phyloP scores from a whole-genome alignment of 2,888 invertebrate genomes.

The Pediacus dermestoides region DNA sequence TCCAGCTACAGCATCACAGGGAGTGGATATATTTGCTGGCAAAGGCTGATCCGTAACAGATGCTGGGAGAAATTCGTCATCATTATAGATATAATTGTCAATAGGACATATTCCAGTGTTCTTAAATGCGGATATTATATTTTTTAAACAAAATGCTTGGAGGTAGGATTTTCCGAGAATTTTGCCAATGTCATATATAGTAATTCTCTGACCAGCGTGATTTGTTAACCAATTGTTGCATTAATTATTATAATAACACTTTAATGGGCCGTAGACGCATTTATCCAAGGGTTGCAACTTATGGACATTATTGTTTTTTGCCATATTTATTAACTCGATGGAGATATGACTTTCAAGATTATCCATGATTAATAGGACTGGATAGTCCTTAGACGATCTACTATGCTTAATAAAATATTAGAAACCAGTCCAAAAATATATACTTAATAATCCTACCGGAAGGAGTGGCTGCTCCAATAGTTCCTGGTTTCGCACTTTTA shows the following conservation, averaged over 20 bases:
- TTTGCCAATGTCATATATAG: slow-evolving; percentile 19
- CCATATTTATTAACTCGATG: too few relatives aligned
- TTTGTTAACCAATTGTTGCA: slow-evolving; percentile 13
- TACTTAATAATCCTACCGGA: slow-evolving; percentile 16
- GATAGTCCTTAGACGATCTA: slow-evolving; percentile 9
- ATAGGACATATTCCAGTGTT: slow-evolving; percentile 9
- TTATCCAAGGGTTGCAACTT: slow-evolving; percentile 19
- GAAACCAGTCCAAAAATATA: slow-evolving; percentile 14
- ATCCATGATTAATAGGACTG: slow-evolving; percentile 18
- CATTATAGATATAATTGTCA: slow-evolving; percentile 5
- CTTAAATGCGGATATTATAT: slow-evolving; percentile 6
- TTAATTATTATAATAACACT: slow-evolving; percentile 19
- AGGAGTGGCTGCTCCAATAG: slow-evolving; percentile 14
- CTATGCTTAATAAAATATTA: slow-evolving; percentile 13
- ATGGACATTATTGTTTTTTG: too few relatives aligned
- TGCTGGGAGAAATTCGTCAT: slow-evolving; percentile 9
- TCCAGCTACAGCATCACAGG: too few relatives aligned
- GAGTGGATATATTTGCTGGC: too few relatives aligned
- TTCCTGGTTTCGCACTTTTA: slow-evolving; percentile 15
- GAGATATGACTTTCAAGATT: too few relatives aligned
- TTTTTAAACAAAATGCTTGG: slow-evolving; percentile 6
- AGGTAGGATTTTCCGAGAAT: slow-evolving; percentile 12
- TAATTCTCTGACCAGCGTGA: slow-evolving; percentile 16
- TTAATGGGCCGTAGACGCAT: slow-evolving; percentile 19
- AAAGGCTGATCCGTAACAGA: too few relatives aligned